phyloP scores from a whole-genome alignment of 2,797 vertebrate species.

The Pantherophis alleghaniensis region DNA sequence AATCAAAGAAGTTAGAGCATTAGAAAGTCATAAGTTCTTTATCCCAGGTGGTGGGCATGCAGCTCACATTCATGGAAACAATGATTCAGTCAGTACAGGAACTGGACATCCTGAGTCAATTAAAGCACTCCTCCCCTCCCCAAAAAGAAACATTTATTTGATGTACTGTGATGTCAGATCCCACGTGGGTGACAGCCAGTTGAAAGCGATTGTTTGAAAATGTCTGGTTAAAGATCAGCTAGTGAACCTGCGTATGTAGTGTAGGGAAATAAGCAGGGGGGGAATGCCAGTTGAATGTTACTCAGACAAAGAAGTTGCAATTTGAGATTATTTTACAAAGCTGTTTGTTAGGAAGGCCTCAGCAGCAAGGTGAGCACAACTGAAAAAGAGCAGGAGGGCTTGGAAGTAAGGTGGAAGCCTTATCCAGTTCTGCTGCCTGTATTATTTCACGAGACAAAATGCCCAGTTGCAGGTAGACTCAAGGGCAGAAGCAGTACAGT shows the following conservation, averaged over 20 bases:
- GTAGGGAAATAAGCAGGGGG: neutral
- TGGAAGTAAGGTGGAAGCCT: neutral
- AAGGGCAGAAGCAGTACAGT: neutral
- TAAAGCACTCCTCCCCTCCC: conserved; percentile 4
- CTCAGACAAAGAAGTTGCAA: neutral
- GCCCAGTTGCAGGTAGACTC: neutral
- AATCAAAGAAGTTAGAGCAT: neutral
- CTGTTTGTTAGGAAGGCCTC: neutral
- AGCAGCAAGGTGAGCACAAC: neutral
- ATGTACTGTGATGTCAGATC: conserved; percentile 19
- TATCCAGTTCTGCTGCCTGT: neutral
- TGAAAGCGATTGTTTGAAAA: neutral
- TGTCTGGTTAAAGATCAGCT: conserved; percentile 13
- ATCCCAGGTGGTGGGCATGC: neutral
- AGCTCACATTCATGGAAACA: conserved; percentile 5
- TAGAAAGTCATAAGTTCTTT: neutral
- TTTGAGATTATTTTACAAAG: neutral
- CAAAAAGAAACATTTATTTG: neutral
- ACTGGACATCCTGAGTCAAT: conserved; percentile 25
- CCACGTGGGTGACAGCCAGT: conserved; percentile 6
- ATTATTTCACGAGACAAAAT: neutral
- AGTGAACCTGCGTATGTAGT: neutral
- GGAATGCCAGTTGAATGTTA: neutral
- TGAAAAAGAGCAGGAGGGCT: neutral
- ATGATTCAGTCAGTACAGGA: conserved; percentile 21